Evolutionary conservation across 2,888 invertebrate species (phyloP).

Genomic region (Agriopis leucophaearia): DNA sequence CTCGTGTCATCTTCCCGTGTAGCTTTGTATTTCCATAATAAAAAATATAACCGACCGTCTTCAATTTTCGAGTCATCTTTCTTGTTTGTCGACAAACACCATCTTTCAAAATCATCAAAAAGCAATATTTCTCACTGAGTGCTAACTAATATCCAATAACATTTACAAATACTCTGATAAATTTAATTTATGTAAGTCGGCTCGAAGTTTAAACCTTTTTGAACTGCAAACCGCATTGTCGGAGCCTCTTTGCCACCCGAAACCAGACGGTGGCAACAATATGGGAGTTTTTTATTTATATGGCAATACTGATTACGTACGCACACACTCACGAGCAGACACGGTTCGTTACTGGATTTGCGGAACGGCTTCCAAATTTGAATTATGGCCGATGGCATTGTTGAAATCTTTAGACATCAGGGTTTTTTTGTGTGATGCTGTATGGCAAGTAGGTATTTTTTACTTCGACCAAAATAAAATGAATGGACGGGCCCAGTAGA

Average conservation of each 20-base stretch:
- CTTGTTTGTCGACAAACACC: conserved; percentile 22
- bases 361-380: conserved; percentile 75
- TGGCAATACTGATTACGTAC: conserved; percentile 41
- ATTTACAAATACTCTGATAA: conserved; percentile 35
- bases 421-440: not conserved
- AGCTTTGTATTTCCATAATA: not conserved
- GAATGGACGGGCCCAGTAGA: too few relatives aligned
- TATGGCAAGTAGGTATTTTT: not conserved
- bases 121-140: conserved; percentile 17
- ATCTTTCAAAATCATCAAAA: conserved; percentile 17
- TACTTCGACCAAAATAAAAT: too few relatives aligned
- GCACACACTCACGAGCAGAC: conserved; percentile 53
- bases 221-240: conserved; percentile 31
- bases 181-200: conserved; percentile 44
- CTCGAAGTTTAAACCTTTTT: conserved; percentile 22
- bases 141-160: conserved; percentile 43
- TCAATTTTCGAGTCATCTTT: conserved; percentile 4
- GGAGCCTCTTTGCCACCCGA: conserved; percentile 61
- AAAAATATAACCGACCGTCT: not conserved
- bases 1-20: too few relatives aligned
- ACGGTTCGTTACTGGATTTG: conserved; percentile 81
- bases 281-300: conserved; percentile 25
- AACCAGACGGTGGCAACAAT: conserved; percentile 44
- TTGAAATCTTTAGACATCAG: conserved; percentile 38
- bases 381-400: conserved; percentile 65